Conservation (phyloP, 2,113 vertebrate species). For the Chaetura pelagica region DNA sequence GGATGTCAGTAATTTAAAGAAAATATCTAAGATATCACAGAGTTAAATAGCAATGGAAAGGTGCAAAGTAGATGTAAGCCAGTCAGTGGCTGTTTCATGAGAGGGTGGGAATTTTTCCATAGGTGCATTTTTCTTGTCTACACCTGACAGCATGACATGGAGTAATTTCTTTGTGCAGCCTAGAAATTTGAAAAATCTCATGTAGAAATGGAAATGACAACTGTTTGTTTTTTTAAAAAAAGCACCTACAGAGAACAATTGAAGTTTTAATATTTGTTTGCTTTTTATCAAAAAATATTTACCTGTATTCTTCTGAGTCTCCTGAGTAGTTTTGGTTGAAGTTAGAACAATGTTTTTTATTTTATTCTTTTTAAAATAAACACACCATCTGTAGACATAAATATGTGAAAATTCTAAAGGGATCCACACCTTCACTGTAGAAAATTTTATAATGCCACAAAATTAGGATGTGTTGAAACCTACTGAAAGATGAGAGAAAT, state of each 20-base stretch:
- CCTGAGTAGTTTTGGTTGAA: not conserved
- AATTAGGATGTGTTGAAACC: not conserved
- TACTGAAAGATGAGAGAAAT: not conserved
- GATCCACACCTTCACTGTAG: not conserved
- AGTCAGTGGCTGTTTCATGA: not conserved
- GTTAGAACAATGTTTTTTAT: fast-evolving
- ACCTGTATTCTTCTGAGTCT: not conserved
- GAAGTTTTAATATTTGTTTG: not conserved
- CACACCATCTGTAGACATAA: not conserved
- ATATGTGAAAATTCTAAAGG: not conserved
- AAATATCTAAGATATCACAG: not conserved
- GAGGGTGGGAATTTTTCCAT: not conserved
- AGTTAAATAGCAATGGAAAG: not conserved
- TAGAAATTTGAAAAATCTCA: not conserved
- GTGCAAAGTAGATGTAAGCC: not conserved
- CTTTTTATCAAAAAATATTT: not conserved
- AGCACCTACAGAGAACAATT: not conserved
- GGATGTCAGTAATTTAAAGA: not conserved
- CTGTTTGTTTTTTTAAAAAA: not conserved
- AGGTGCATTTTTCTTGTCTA: not conserved
- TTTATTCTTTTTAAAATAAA: not conserved
- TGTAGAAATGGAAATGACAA: not conserved
- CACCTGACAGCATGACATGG: fast-evolving
- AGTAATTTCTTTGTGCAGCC: not conserved
- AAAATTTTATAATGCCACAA: not conserved